phyloP scores from a whole-genome alignment of 1,140 invertebrate species.

The Leptopilina boulardi region DNA sequence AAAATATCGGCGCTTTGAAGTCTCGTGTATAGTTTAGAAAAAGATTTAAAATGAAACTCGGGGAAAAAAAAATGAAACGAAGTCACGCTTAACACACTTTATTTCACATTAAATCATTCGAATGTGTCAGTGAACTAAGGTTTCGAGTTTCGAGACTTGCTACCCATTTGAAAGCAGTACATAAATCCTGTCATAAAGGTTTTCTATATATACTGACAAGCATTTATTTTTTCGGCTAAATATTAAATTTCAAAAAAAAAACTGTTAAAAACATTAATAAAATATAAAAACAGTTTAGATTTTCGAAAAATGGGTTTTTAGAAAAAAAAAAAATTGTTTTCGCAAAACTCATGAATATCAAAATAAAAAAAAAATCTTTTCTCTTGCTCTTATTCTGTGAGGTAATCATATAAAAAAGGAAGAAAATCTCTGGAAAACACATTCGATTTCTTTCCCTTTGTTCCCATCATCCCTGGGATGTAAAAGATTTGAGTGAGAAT shows the following conservation, averaged over 20 bases:
- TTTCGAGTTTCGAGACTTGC: constrained; percentile 16
- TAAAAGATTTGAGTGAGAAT: neutral
- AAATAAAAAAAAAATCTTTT: neutral
- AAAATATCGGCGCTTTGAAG: neutral
- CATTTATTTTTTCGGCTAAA: no score
- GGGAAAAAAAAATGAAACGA: neutral
- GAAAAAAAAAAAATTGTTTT: neutral
- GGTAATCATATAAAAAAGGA: neutral
- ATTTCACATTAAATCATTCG: constrained; percentile 17
- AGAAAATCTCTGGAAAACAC: constrained; percentile 8
- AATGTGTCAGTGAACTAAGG: constrained; percentile 29
- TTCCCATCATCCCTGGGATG: neutral
- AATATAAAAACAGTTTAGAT: neutral
- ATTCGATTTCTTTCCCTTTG: constrained; percentile 2
- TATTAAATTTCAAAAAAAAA: neutral
- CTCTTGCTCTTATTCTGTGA: neutral
- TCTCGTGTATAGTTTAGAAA: neutral
- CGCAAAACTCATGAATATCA: constrained; percentile 6
- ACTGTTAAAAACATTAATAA: neutral
- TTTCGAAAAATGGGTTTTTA: neutral
- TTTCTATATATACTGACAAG: neutral
- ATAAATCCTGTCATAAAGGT: constrained; percentile 17
- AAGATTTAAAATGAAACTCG: constrained; percentile 11
- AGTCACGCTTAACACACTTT: neutral
- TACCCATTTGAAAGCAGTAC: constrained; percentile 6